Percentiles rank a stretch among this genome's conserved stretches.
phyloP scores from a whole-genome alignment of 2,888 invertebrate species.

The Arge pagana region DNA sequence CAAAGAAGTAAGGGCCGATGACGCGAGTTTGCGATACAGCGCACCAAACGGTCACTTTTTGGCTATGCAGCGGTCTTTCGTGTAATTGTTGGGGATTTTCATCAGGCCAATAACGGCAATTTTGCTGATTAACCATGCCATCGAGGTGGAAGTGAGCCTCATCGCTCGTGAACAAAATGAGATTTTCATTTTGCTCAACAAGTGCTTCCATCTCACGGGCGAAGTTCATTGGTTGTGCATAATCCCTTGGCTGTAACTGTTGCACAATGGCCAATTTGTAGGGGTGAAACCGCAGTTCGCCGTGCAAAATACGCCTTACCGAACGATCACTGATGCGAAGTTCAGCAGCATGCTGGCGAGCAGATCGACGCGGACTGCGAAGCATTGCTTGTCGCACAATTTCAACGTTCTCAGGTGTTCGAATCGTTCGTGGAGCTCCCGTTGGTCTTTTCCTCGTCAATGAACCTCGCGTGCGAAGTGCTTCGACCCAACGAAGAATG shows the following conservation, averaged over 20 bases:
- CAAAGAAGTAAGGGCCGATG: constrained; percentile 47
- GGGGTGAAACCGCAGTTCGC: constrained; percentile 39
- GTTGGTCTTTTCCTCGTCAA: constrained; percentile 2
- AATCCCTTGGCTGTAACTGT: constrained; percentile 38
- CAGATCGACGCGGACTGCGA: constrained; percentile 21
- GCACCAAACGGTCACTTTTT: constrained; percentile 50
- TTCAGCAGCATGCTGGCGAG: constrained; percentile 20
- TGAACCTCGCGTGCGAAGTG: constrained; percentile 16
- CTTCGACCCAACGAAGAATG: constrained; percentile 18
- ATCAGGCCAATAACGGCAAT: constrained; percentile 41
- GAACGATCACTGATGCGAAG: constrained; percentile 14
- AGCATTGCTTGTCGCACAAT: no score
- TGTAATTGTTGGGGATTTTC: constrained; percentile 39
- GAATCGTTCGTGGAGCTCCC: constrained; percentile 17
- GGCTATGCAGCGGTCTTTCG: constrained; percentile 44
- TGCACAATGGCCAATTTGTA: constrained; percentile 41
- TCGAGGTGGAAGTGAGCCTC: constrained; percentile 43
- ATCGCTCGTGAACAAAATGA: no score
- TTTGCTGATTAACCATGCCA: constrained; percentile 50
- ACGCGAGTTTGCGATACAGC: constrained; percentile 49
- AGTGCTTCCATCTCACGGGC: constrained; percentile 19
- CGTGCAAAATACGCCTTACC: constrained; percentile 29
- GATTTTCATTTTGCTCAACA: constrained; percentile 23
- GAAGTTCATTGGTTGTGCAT: constrained; percentile 11
- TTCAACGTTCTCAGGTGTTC: constrained; percentile 22